Percentiles rank a stretch among this genome's conserved stretches.
These are phyloP conservation scores for Ommatoiulus sabulosus DNA, from an alignment of 2,888 invertebrate genomes.

Conservation along the genomic window DNA sequence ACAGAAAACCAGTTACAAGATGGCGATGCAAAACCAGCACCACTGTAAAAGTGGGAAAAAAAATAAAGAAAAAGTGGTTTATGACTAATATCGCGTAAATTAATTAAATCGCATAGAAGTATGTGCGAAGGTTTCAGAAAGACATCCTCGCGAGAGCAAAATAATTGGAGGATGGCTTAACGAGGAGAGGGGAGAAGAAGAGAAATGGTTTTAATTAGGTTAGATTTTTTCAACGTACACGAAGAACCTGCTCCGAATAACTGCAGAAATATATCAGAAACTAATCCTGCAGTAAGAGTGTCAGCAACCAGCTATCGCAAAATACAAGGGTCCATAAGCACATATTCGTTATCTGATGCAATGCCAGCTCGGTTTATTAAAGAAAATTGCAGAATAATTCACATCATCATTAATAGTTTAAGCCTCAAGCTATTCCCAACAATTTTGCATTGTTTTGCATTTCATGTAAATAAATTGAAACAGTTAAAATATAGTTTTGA, in stretches of 20 bases:
- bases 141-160: background rate
- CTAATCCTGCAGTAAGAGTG: background rate
- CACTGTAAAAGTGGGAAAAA: background rate
- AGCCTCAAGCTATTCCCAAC: too few species aligned
- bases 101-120: background rate
- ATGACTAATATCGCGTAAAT: background rate
- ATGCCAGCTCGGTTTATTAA: too few species aligned
- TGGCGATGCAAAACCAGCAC: background rate
- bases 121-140: background rate
- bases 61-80: background rate
- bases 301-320: conserved; percentile 17
- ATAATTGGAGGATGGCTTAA: background rate
- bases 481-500: too few species aligned
- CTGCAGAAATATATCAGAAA: background rate
- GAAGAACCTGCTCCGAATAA: background rate
- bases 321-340: background rate
- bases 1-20: background rate
- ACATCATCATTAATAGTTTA: too few species aligned
- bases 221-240: background rate
- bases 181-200: conserved; percentile 26
- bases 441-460: too few species aligned
- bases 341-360: too few species aligned
- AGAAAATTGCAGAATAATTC: too few species aligned
- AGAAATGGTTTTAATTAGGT: conserved; percentile 30
- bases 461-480: too few species aligned